These are phyloP conservation scores for Drosophila limbata DNA, from an alignment of 2,888 invertebrate genomes.

Conservation along the genomic window DNA sequence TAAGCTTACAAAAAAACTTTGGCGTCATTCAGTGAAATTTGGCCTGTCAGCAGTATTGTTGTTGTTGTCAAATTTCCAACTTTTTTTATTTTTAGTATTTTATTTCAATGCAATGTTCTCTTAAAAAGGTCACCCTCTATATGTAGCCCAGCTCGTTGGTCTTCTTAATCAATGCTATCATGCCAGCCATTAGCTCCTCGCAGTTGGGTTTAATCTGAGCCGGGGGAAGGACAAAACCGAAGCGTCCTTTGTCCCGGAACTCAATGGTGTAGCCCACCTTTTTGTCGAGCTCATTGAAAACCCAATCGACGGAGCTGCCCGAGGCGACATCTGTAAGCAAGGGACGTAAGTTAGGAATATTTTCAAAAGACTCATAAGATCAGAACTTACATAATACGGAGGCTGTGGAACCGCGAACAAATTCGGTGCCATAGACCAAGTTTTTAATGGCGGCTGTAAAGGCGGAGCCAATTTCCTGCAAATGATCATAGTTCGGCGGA, in stretches of 20 bases:
- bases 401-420: slow-evolving; percentile 87
- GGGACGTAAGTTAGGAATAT: neutral
- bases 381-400: slow-evolving; percentile 86
- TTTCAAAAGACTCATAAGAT: neutral
- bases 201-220: slow-evolving; percentile 88
- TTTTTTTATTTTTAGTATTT: neutral
- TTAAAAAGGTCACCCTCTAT: slow-evolving; percentile 40
- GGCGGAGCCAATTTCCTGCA: slow-evolving; percentile 86
- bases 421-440: slow-evolving; percentile 86
- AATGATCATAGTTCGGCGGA: slow-evolving; percentile 85
- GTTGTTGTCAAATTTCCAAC: neutral
- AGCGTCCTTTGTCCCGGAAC: slow-evolving; percentile 89
- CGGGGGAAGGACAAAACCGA: slow-evolving; percentile 90
- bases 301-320: slow-evolving; percentile 86
- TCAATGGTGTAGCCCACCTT: slow-evolving; percentile 87
- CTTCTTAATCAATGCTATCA: slow-evolving; percentile 86
- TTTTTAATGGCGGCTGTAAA: slow-evolving; percentile 86
- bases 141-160: slow-evolving; percentile 86
- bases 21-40: too few relatives aligned
- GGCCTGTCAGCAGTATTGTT: too few relatives aligned
- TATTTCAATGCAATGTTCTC: neutral
- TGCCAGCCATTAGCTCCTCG: slow-evolving; percentile 87
- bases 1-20: too few relatives aligned
- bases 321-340: slow-evolving; percentile 84
- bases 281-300: slow-evolving; percentile 85